phyloP scores from a whole-genome alignment of 1,140 invertebrate species.

The Heliconius nattereri region DNA sequence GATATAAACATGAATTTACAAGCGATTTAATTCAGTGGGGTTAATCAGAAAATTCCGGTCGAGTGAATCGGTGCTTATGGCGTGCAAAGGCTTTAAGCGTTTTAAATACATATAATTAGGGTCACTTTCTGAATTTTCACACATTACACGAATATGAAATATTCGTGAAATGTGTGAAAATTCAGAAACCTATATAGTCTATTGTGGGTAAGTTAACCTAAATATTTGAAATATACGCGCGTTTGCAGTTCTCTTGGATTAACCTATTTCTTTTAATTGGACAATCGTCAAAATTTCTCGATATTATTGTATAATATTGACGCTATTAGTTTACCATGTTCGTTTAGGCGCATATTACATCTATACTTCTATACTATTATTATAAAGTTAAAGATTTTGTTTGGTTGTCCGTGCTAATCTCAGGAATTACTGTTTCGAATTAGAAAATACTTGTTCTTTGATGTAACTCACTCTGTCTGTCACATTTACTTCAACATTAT shows the following conservation, averaged over 20 bases:
- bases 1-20: neutral
- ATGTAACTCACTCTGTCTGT: too few relatives aligned
- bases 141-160: neutral
- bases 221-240: neutral
- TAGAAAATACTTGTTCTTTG: too few relatives aligned
- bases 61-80: neutral
- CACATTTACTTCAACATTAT: too few relatives aligned
- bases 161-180: too few relatives aligned
- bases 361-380: too few relatives aligned
- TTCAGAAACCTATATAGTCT: neutral
- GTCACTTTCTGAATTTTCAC: neutral
- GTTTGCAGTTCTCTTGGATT: neutral
- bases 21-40: neutral
- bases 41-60: neutral
- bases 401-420: too few relatives aligned
- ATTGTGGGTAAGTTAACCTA: constrained; percentile 3
- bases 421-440: too few relatives aligned
- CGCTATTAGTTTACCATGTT: too few relatives aligned
- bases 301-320: neutral
- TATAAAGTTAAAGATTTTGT: too few relatives aligned
- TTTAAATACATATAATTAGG: neutral
- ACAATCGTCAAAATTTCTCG: neutral
- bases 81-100: neutral
- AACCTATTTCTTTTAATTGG: neutral
- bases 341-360: too few relatives aligned